Conservation (phyloP, 2,888 invertebrate species). For the Acanthosepion esculentum region DNA sequence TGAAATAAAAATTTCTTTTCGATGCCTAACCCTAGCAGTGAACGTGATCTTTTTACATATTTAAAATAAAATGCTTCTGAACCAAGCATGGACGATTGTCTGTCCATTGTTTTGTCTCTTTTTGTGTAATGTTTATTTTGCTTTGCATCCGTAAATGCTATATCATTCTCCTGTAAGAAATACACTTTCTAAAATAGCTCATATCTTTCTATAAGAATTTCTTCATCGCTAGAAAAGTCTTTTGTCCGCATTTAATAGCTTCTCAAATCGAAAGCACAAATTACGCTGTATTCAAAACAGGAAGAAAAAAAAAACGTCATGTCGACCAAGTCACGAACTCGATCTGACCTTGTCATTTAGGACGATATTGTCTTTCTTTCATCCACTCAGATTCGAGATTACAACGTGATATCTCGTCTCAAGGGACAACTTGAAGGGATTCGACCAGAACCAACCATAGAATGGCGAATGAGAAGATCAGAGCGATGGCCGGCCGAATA, state of each 20-base stretch:
- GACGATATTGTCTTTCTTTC: background rate
- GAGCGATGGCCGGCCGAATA: background rate
- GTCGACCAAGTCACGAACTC: background rate
- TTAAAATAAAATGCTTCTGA: too few relatives aligned
- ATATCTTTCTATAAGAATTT: background rate
- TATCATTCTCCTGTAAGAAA: background rate
- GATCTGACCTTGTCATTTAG: background rate
- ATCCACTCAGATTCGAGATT: background rate
- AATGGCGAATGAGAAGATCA: background rate
- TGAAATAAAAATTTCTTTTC: too few relatives aligned
- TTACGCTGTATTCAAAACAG: background rate
- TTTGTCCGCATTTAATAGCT: background rate
- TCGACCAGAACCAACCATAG: background rate
- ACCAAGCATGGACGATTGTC: too few relatives aligned
- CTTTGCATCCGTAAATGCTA: too few relatives aligned
- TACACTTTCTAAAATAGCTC: background rate
- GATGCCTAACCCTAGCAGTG: too few relatives aligned
- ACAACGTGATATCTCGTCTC: constrained; percentile 20
- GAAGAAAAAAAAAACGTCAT: background rate
- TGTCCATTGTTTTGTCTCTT: too few relatives aligned
- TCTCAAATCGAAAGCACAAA: constrained; percentile 5
- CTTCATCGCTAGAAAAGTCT: background rate
- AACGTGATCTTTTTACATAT: too few relatives aligned
- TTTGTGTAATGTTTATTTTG: too few relatives aligned
- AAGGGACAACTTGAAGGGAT: constrained; percentile 21